These are phyloP conservation scores for Clamator glandarius DNA, from an alignment of 2,797 vertebrate species.

Conservation along the genomic window DNA sequence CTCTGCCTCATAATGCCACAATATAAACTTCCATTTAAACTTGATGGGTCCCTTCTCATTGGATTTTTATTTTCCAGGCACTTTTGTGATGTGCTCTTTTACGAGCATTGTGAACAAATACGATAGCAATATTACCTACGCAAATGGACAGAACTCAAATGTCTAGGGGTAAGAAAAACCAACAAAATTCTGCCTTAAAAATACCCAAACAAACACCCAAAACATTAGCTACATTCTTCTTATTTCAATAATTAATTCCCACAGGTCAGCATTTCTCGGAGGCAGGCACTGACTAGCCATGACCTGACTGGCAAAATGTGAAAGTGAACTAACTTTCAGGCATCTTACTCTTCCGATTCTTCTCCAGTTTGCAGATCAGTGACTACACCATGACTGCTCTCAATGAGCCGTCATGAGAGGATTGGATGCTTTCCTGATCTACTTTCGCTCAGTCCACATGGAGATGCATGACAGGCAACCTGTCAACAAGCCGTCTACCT, in stretches of 20 bases:
- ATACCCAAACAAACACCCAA: not conserved
- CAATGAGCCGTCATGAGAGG: not conserved
- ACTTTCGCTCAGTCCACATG: not conserved
- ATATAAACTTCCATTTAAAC: slow-evolving; percentile 66
- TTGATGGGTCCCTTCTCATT: slow-evolving; percentile 69
- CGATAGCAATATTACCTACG: slow-evolving; percentile 45
- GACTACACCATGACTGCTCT: not conserved
- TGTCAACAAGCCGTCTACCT: not conserved
- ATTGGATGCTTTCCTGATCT: rapidly evolving
- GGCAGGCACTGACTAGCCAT: not conserved
- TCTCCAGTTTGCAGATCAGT: not conserved
- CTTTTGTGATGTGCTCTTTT: slow-evolving; percentile 37
- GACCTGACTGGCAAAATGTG: not conserved
- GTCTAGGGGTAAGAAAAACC: not conserved
- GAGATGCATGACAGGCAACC: not conserved
- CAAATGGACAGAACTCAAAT: slow-evolving; percentile 12
- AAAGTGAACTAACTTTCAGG: not conserved
- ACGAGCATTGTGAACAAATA: slow-evolving; percentile 49
- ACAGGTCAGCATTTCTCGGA: not conserved
- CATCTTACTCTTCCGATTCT: not conserved
- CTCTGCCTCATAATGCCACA: slow-evolving; percentile 46
- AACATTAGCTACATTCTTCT: not conserved
- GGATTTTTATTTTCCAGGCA: slow-evolving; percentile 56
- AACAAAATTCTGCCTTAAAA: not conserved
- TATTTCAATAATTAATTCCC: not conserved